Percentiles rank a stretch among this genome's conserved stretches.
Evolutionary conservation across 2,113 vertebrate genomes (phyloP).

Genomic region (Sceloporus tristichus): DNA sequence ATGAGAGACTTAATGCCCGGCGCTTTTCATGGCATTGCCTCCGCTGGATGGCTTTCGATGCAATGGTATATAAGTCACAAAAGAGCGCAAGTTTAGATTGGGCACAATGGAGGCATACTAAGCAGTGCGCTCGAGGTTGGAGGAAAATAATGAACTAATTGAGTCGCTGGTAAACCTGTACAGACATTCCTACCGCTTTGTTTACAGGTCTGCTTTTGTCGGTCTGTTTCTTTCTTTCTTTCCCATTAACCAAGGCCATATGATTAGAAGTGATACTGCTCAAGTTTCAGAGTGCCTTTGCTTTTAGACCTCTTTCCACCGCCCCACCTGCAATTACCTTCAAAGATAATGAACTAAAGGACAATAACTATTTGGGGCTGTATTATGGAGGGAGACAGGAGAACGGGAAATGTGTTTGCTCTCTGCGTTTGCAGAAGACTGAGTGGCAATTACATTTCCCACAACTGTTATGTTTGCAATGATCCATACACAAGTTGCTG

Average conservation of each 20-base stretch:
- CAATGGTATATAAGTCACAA: slow-evolving; percentile 59
- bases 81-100: slow-evolving; percentile 60
- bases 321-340: slow-evolving; percentile 1
- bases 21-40: slow-evolving; percentile 59
- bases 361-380: background rate
- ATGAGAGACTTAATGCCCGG: slow-evolving; percentile 64
- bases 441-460: slow-evolving; percentile 24
- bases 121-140: slow-evolving; percentile 41
- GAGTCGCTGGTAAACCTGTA: slow-evolving; percentile 57
- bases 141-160: slow-evolving; percentile 65
- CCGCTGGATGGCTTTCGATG: slow-evolving; percentile 68
- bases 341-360: background rate
- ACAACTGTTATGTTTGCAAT: background rate
- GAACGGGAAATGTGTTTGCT: background rate
- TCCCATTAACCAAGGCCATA: slow-evolving; percentile 50
- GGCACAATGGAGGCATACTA: slow-evolving; percentile 57
- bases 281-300: slow-evolving; percentile 43
- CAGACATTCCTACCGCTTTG: slow-evolving; percentile 48
- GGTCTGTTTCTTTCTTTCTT: slow-evolving; percentile 52
- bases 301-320: slow-evolving; percentile 22
- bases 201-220: slow-evolving; percentile 60
- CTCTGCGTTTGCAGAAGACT: background rate
- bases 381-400: background rate
- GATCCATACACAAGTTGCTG: slow-evolving; percentile 1
- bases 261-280: slow-evolving; percentile 50